Evolutionary conservation across 1,140 invertebrate species (phyloP), one percentile per base, ranked within the genome.

Genomic region (Bombus difficillimus): DNA sequence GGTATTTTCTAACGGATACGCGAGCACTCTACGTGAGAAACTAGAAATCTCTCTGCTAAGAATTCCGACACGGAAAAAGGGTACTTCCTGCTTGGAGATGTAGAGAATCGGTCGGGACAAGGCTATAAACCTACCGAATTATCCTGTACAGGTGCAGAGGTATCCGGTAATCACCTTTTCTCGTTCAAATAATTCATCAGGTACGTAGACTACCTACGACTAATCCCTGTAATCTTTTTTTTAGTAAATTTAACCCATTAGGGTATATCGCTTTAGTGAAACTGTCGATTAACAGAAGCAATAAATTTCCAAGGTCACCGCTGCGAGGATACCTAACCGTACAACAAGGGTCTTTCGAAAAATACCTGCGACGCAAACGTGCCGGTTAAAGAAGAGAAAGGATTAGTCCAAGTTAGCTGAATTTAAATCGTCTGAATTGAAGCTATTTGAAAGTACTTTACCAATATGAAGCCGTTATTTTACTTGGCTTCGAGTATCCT

Each of bases 181-280:
- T 0, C 6, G 0, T 53, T 0, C 15, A 0, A 22, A 15, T 18
- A 47, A 47, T 47, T 18, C 0, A 5, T 47, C 43, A 5, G 15
- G 15, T 18, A 18, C 5, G 0, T 47, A 47, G 2, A 47, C 15
- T 0, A 15, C 4, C 0, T 53, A 0, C 6, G 0, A 2, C 18
- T 8, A 22, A 53, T 0, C 18, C 0, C 6, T 22, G 18, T 22
- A 53, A 22, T 22, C 5, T 0, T 22, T 6, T 6, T 0, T 22
- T 0, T 0, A 2, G 6, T 18, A 22, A 22, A 22, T 22, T 22
- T 22, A 0, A 0, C 0, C 1, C 47, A 6, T 18, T 22, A 0
- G 0, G 6, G 15, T 22, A 53, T 22, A 18, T 0, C 0, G 1
- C 5, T 22, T 6, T 22, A 2, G 18, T 2, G 5, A 0, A 47